phyloP scores from a whole-genome alignment of 1,140 invertebrate genomes.

The Cyphomyrmex costatus region DNA sequence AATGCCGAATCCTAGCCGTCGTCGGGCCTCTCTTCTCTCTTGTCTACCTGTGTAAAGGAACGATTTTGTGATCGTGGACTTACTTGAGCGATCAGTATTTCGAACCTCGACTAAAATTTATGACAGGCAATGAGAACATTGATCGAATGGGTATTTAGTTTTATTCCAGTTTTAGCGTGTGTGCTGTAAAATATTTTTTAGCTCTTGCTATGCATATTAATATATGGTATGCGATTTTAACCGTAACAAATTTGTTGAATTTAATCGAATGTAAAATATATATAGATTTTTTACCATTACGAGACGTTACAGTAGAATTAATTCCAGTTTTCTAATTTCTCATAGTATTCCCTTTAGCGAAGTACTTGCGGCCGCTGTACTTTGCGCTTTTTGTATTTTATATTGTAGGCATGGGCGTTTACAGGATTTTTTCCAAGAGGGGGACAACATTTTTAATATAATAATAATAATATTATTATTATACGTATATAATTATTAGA shows the following conservation, averaged over 20 bases:
- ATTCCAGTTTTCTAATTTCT: background rate
- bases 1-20: slow-evolving; percentile 34
- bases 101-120: background rate
- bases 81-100: background rate
- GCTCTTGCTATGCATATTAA: background rate
- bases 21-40: background rate
- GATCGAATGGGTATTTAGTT: background rate
- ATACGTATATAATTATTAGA: no score
- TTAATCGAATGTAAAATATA: background rate
- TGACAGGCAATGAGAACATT: background rate
- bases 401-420: slow-evolving; percentile 6
- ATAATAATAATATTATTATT: no score
- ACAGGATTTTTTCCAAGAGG: no score
- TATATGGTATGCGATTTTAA: background rate
- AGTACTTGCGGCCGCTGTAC: background rate
- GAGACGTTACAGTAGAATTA: background rate
- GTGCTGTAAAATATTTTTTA: background rate
- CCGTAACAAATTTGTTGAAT: background rate
- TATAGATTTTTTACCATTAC: background rate
- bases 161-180: no score
- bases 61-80: background rate
- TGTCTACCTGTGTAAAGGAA: background rate
- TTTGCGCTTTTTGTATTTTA: background rate
- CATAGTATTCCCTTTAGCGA: background rate
- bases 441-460: no score